Percentiles rank a stretch among this genome's conserved stretches.
Evolutionary conservation across 2,797 vertebrate genomes (phyloP).

Genomic region (Scleropages formosus): DNA sequence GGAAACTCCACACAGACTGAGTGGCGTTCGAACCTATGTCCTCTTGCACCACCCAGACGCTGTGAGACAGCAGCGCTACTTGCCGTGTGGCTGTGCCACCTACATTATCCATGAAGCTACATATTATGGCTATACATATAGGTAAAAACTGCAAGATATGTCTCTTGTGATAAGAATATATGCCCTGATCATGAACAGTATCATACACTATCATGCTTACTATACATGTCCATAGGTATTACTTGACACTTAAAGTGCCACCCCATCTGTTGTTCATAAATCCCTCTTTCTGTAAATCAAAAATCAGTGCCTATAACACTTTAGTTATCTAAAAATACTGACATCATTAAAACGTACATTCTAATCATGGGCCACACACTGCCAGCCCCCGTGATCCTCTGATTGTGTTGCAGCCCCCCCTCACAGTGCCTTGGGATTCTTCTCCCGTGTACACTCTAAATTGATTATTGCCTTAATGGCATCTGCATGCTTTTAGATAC

Average conservation of each 20-base stretch:
- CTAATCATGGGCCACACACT: not conserved
- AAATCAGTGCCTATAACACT: not conserved
- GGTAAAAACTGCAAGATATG: not conserved
- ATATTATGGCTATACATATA: not conserved
- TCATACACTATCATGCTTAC: not conserved
- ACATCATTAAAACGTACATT: not conserved
- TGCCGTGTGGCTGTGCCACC: no score
- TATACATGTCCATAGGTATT: not conserved
- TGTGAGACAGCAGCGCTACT: no score
- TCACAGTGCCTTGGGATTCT: not conserved
- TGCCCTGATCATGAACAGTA: not conserved
- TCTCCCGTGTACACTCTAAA: not conserved
- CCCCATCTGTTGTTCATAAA: not conserved
- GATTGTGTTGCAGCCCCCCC: no score
- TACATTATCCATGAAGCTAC: no score
- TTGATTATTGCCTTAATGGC: constrained; percentile 4
- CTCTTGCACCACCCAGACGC: no score
- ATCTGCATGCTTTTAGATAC: not conserved
- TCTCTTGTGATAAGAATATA: not conserved
- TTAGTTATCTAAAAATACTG: no score
- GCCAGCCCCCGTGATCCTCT: not conserved
- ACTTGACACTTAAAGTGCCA: no score
- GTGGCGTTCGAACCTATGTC: no score
- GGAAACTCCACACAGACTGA: no score
- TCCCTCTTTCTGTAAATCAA: not conserved